A percentile compares a stretch with the other conserved stretches of the same genome.
Conservation (phyloP, 2,113 vertebrate species). For the Protobothrops flavoviridis region DNA sequence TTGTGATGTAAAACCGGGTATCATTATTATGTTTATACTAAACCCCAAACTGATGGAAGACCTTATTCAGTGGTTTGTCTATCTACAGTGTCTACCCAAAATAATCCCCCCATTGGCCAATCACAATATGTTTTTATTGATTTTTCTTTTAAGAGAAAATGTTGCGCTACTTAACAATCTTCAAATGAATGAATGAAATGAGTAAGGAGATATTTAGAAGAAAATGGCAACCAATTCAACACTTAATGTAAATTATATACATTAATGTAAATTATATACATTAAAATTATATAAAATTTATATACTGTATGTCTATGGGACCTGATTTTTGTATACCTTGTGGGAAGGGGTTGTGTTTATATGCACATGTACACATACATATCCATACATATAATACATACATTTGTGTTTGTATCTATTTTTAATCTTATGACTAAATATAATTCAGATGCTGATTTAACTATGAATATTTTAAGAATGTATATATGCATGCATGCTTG, state of each 20-base stretch:
- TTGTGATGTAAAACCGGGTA: not conserved
- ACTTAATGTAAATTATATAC: not conserved
- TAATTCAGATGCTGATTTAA: constrained; percentile 56
- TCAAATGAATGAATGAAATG: not conserved
- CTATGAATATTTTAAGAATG: constrained; percentile 37
- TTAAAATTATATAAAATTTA: no score
- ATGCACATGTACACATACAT: not conserved
- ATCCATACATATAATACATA: not conserved
- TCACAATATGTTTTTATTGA: not conserved
- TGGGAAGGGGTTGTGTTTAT: no score
- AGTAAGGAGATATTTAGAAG: not conserved
- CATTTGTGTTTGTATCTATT: not conserved
- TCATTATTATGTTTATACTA: not conserved
- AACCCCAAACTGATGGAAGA: not conserved
- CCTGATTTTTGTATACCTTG: no score
- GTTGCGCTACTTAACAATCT: not conserved
- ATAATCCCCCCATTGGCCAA: not conserved
- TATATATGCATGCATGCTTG: constrained; percentile 37
- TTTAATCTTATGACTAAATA: not conserved
- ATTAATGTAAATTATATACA: not conserved
- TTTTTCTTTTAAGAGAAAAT: not conserved
- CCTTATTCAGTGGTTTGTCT: not conserved
- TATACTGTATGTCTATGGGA: no score
- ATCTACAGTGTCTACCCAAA: not conserved
- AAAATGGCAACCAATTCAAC: not conserved